Evolutionary conservation across 1,140 invertebrate species (phyloP).

Genomic region (Drosophila novamexicana): DNA sequence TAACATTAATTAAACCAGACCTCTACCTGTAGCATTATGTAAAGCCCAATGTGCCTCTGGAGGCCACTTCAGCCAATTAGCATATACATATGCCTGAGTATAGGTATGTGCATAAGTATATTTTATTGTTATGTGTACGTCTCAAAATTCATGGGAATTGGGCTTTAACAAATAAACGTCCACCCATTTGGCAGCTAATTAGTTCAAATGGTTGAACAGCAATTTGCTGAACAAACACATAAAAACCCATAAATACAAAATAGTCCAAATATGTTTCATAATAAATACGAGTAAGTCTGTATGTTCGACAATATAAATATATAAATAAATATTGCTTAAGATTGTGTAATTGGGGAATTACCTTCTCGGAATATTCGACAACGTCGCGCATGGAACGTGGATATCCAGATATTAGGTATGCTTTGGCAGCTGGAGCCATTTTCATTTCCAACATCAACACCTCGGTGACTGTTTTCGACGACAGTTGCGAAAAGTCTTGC

Average conservation of each 20-base stretch:
- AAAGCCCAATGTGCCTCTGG: conserved; percentile 19
- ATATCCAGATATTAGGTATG: conserved; percentile 97
- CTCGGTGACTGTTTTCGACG: conserved; percentile 94
- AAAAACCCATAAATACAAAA: neutral
- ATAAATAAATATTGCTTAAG: too few species aligned
- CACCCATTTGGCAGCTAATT: conserved; percentile 70
- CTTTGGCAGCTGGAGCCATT: conserved; percentile 94
- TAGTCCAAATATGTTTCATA: conserved; percentile 41
- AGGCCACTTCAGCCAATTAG: conserved; percentile 39
- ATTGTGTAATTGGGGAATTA: conserved; percentile 74
- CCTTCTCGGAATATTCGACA: conserved; percentile 95
- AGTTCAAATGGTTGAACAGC: conserved; percentile 63
- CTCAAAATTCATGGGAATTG: conserved; percentile 65
- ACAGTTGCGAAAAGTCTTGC: conserved; percentile 92
- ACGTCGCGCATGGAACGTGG: conserved; percentile 96
- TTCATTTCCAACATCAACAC: conserved; percentile 97
- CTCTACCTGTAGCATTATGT: conserved; percentile 12
- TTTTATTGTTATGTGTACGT: conserved; percentile 13
- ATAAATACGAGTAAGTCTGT: conserved; percentile 27
- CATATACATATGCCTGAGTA: neutral
- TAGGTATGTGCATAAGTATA: neutral
- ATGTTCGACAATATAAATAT: too few species aligned
- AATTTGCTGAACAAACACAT: conserved; percentile 61
- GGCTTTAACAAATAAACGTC: conserved; percentile 50
- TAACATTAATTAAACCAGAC: conserved; percentile 13